Conservation (phyloP, 2,888 invertebrate species). For the Lypha dubia region DNA sequence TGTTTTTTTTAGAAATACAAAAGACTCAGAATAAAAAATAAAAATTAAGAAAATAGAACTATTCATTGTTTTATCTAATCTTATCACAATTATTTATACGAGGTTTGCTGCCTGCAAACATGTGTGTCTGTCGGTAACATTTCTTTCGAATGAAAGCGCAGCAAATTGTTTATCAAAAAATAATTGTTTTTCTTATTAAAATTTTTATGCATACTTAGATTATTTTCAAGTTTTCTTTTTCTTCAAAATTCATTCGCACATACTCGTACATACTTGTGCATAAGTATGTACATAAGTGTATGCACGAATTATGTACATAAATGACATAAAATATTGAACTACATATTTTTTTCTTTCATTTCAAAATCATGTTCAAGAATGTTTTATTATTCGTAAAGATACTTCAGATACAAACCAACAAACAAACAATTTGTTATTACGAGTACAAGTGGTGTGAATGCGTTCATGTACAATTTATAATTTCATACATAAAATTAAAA, state of each 20-base stretch:
- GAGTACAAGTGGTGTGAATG: not conserved
- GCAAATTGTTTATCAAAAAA: constrained; percentile 34
- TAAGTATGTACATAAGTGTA: not conserved
- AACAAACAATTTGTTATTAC: constrained; percentile 27
- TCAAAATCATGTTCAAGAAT: constrained; percentile 66
- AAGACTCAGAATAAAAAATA: too few relatives aligned
- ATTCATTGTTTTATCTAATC: constrained; percentile 50
- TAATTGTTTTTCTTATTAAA: constrained; percentile 41
- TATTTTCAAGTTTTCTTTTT: constrained; percentile 10
- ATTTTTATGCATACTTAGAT: too few relatives aligned
- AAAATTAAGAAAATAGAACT: not conserved
- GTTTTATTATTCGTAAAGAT: constrained; percentile 3
- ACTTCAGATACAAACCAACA: constrained; percentile 21
- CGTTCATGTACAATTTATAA: constrained; percentile 3
- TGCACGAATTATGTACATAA: not conserved
- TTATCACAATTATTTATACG: constrained; percentile 21
- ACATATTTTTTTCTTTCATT: constrained; percentile 55
- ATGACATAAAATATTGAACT: constrained; percentile 37
- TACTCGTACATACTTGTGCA: not conserved
- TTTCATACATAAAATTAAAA: constrained; percentile 34
- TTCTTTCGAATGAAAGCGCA: constrained; percentile 42
- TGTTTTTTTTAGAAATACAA: too few relatives aligned
- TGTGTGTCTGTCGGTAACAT: not conserved
- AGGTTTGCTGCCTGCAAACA: not conserved
- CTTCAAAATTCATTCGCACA: not conserved